These are phyloP conservation scores for Stenchaetothrips biformis DNA, from an alignment of 2,888 invertebrate species.

Conservation along the genomic window DNA sequence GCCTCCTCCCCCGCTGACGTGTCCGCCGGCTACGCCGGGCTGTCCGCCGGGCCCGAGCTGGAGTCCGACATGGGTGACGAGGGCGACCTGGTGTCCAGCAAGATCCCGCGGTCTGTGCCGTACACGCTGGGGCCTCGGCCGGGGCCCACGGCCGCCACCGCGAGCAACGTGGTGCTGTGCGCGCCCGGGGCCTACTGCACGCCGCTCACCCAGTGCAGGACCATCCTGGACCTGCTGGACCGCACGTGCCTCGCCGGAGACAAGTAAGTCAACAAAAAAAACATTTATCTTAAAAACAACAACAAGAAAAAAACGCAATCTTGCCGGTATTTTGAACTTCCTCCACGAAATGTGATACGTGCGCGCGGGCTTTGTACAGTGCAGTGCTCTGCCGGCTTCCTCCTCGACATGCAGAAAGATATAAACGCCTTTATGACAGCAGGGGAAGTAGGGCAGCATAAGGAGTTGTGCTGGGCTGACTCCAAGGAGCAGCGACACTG, in stretches of 20 bases:
- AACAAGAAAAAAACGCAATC: neutral
- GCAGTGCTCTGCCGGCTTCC: too few relatives aligned
- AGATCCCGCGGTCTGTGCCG: neutral
- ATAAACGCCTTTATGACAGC: too few relatives aligned
- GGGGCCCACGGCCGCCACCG: neutral
- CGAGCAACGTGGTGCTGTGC: constrained; percentile 33
- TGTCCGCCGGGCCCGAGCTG: neutral
- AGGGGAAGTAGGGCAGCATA: constrained; percentile 22
- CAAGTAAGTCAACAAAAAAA: constrained; percentile 46
- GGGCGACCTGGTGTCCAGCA: neutral
- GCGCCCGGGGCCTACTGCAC: constrained; percentile 35
- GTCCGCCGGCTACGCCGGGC: neutral
- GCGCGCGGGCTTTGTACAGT: too few relatives aligned
- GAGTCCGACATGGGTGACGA: neutral
- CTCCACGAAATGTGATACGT: too few relatives aligned
- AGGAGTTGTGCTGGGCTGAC: too few relatives aligned
- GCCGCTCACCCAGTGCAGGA: constrained; percentile 34
- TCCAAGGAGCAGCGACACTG: too few relatives aligned
- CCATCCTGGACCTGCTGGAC: constrained; percentile 47
- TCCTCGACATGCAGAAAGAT: too few relatives aligned
- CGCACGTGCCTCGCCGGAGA: constrained; percentile 57
- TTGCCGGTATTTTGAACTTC: too few relatives aligned
- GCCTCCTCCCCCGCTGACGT: neutral
- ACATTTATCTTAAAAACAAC: neutral
- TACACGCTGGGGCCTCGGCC: constrained; percentile 20